Percentiles rank a stretch among this genome's conserved stretches.
Evolutionary conservation across 2,888 invertebrate genomes (phyloP).

Genomic region (Lithophane socia): DNA sequence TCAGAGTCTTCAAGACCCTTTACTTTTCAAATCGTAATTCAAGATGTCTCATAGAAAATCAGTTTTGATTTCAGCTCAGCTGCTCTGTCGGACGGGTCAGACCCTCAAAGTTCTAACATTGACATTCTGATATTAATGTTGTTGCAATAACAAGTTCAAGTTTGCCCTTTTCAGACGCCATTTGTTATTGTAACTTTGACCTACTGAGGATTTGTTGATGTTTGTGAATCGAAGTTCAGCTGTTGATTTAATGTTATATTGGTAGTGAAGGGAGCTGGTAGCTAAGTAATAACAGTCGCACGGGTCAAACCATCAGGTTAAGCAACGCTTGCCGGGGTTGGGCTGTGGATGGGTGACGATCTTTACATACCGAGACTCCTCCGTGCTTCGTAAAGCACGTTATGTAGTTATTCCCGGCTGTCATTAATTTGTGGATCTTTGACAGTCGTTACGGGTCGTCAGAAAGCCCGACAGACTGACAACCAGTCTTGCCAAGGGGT

Average conservation of each 20-base stretch:
- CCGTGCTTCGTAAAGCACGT: too few relatives aligned
- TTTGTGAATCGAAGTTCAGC: constrained; percentile 5
- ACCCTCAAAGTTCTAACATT: constrained; percentile 25
- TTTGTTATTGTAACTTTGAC: constrained; percentile 37
- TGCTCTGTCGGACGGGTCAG: constrained; percentile 6
- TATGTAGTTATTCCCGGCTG: too few relatives aligned
- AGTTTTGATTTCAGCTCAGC: constrained; percentile 10
- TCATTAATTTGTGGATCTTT: too few relatives aligned
- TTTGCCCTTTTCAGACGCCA: constrained; percentile 23
- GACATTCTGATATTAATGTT: constrained; percentile 22
- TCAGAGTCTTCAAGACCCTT: neutral
- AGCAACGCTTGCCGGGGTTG: too few relatives aligned
- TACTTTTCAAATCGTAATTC: neutral
- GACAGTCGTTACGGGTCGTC: too few relatives aligned
- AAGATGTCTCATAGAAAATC: too few relatives aligned
- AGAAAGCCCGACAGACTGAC: too few relatives aligned
- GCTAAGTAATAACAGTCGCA: too few relatives aligned
- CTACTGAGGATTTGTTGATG: constrained; percentile 2
- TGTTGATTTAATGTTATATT: constrained; percentile 21
- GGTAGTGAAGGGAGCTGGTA: neutral
- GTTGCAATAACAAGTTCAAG: constrained; percentile 22
- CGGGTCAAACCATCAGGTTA: too few relatives aligned
- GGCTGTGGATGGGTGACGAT: too few relatives aligned
- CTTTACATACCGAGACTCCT: too few relatives aligned
- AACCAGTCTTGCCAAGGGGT: too few relatives aligned